Evolutionary conservation across 2,888 invertebrate genomes (phyloP).

Genomic region (Chesias legatella): DNA sequence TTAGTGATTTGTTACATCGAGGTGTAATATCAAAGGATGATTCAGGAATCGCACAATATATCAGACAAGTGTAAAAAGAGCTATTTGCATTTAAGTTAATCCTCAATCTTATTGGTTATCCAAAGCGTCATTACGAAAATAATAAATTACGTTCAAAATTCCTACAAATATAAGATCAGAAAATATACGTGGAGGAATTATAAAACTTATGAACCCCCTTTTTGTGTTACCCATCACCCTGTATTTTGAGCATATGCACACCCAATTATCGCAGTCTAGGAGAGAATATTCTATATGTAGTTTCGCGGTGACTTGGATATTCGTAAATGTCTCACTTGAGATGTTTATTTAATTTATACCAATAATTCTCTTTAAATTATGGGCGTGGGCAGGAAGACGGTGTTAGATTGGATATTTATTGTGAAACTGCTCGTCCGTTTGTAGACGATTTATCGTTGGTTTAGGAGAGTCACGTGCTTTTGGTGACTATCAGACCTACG

Average conservation of each 20-base stretch:
- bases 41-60: no score
- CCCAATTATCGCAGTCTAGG: slow-evolving; percentile 45
- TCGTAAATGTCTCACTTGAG: slow-evolving; percentile 67
- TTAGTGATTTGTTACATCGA: slow-evolving; percentile 4
- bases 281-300: slow-evolving; percentile 37
- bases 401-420: slow-evolving; percentile 74
- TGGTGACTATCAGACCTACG: slow-evolving; percentile 32
- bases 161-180: no score
- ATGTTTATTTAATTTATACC: slow-evolving; percentile 77
- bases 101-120: no score
- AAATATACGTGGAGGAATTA: no score
- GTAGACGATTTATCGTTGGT: slow-evolving; percentile 60
- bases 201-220: no score
- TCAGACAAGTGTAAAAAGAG: no score
- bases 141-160: no score
- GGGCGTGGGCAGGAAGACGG: slow-evolving; percentile 72
- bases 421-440: slow-evolving; percentile 66
- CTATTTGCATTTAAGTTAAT: no score
- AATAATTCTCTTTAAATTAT: slow-evolving; percentile 74
- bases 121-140: no score
- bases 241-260: slow-evolving; percentile 28
- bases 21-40: no score
- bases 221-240: no score
- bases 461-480: slow-evolving; percentile 38
- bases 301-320: slow-evolving; percentile 60